Base-by-base conservation (phyloP, 2,113 vertebrate species). In the Amazona guildingii region DNA sequence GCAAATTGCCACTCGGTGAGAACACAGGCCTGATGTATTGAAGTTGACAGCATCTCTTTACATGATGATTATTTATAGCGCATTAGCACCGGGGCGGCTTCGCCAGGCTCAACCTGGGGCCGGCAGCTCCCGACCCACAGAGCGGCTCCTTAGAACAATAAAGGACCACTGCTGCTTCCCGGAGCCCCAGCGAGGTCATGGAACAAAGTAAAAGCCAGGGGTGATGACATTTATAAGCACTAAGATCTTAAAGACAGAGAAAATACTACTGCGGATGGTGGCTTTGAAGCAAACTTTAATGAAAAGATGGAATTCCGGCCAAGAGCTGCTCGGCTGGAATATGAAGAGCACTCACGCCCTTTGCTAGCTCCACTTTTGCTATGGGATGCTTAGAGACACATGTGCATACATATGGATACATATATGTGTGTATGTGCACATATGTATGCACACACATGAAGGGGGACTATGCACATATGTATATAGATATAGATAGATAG, bases 401-500 rank as follows among this genome's bases (percentile, higher is more conserved):
- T 7, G 2, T 2, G 24, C 10, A 6, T 5, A 4, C 3, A 8
- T 5, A 21, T 7, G 29, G 19, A 7, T 11, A 35, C 29, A 23
- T 23, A 15, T 9, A 9, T 6, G 13, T 9, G 19, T 6, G 6
- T 11, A 29, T 8, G 10, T 8, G 8, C 8, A 5, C 3, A 8
- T 59, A 10, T 19, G 8, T 13, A 11, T 5, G 13, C 27, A 15
- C 18, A 29, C 18, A 35, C 19, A 9, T 2, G 13, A 59, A 51
- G 8, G 52, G 37, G 51, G 35, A 49, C 12, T 29, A 14, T 4
- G 13, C 1, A 3, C 4, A 2, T 31, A 4, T 17, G 3, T 31
- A 4, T 17, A 14, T 2, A 24, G 2, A 19, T 8, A 23, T 14
- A 10, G 11, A 2, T 14, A 10, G 11, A 3, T 1, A 12, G 5